Base-by-base conservation (phyloP, 1,140 invertebrate genomes). In the Conus betulinus region DNA sequence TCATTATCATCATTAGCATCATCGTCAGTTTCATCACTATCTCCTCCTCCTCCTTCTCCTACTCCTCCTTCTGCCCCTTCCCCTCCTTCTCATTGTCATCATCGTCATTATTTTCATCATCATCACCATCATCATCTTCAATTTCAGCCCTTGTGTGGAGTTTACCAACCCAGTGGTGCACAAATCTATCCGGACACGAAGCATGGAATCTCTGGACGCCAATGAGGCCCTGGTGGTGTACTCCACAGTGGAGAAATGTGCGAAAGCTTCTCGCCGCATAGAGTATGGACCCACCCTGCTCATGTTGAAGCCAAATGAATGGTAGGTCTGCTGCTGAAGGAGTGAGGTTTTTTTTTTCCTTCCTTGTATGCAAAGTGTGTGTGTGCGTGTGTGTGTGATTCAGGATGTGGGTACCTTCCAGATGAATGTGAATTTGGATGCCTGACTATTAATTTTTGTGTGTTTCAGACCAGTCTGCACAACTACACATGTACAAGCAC, bases 151-250 rank as follows among this genome's bases (percentile, higher is more conserved):
- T 71, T 93, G 93, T 90, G 90, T 91, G 0, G 91, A 92, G 87
- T 94, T 91, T 78, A 78, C 87, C 51, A 94, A 94, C 88, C 92
- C 93, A 11, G 87, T 94, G 5, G 87, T 89, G 17, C 92, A 94
- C 83, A 79, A 84, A 23, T 87, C 82, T 55, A 91, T 94, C 6
- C 52, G 84, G 20, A 90, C 91, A 15, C 55, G 88, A 8, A 63
- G 91, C 4, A 91, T 92, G 88, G 91, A 92, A 25, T 92, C 94
- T 51, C 83, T 95, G 81, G 93, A 94, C 92, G 94, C 94, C 23
- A 94, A 94, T 89, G 94, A 95, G 87, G 93, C 92, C 11, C 74
- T 95, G 20, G 92, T 95, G 20, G 92, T 94, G 0, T 95, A 95
- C 84, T 86, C 81, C 20, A 87, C 91, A 52, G 90, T 92, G 74